Base-by-base conservation (phyloP, 2,888 invertebrate species). In the Kuschelorhynchus macadamiae region DNA sequence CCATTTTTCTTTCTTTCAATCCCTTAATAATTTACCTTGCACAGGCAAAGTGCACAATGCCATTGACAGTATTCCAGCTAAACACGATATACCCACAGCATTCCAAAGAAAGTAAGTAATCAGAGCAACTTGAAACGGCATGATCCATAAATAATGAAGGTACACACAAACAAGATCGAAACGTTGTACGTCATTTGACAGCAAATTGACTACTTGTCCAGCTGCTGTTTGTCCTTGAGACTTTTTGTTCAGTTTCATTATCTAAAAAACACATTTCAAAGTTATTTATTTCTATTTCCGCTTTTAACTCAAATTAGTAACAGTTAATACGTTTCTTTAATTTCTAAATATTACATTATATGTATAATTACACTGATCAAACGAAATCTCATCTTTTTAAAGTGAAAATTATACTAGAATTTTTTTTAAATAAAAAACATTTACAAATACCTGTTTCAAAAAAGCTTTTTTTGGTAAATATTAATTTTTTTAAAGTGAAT, bases 171-270 rank as follows among this genome's bases (percentile, higher is more conserved):
- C 88, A 81, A 90, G 81, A 78, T 95, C 95, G 80, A 95, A 93
- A 67, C 93, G 87, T 74, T 89, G 90, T 1, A 94, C 93, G 79
- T 95, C 95, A 77, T 94, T 95, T 0, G 94, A 92, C 83, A 95
- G 86, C 56, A 95, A 82, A 80, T 95, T 95, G 47, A 95, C 89
- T 72, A 95, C 89, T 82, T 94, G 91, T 0, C 94, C 94, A 74
- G 91, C 81, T 82, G 95, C 92, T 0, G 95, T 94, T 78, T 94
- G 89, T 0, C 92, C 91, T 39, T 96, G 81, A 0, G 95, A 90
- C 5, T 86, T 86, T 77, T 87, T 88, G 76, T 89, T 91, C 36
- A 92, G 81, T 68, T 85, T 84, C 59, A 39, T 8, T 39, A 39
- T 3, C 39, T 25, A 25, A 25, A 25, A 25, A 11, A 2, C 2